Percentiles rank a stretch among this genome's conserved stretches.
phyloP scores from a whole-genome alignment of 2,797 vertebrate species.

The Hydrolagus colliei region DNA sequence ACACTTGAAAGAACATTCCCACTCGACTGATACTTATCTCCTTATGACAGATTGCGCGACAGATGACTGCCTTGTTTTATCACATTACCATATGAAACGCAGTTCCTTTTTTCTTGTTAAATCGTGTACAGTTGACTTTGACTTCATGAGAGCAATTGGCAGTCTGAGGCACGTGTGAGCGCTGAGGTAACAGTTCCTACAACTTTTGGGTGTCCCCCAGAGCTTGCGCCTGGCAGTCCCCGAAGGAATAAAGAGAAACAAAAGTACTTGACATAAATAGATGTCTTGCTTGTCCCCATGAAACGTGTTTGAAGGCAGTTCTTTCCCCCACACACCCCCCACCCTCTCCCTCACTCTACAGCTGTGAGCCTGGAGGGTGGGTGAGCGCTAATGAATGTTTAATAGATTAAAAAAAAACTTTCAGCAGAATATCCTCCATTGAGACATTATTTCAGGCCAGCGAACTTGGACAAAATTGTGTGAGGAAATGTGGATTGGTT shows the following conservation, averaged over 20 bases:
- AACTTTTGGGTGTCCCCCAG: conserved; percentile 53
- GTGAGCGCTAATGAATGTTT: conserved; percentile 65
- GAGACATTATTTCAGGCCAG: conserved; percentile 66
- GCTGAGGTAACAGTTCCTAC: conserved; percentile 53
- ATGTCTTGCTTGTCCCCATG: conserved; percentile 39
- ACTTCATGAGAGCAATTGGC: conserved; percentile 44
- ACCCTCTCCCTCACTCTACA: conserved; percentile 56
- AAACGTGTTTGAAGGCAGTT: conserved; percentile 29
- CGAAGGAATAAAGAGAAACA: conserved; percentile 52
- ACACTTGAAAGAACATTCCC: conserved; percentile 54
- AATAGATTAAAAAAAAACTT: conserved; percentile 59
- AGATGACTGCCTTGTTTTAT: conserved; percentile 63
- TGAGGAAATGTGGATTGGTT: conserved; percentile 58
- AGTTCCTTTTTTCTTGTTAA: conserved; percentile 40
- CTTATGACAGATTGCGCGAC: conserved; percentile 59
- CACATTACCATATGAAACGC: conserved; percentile 72
- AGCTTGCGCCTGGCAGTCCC: conserved; percentile 50
- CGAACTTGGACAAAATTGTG: conserved; percentile 64
- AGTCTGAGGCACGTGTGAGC: conserved; percentile 53
- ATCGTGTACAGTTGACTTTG: conserved; percentile 30
- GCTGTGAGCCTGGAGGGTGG: conserved; percentile 55
- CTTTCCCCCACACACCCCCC: conserved; percentile 62
- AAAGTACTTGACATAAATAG: conserved; percentile 62
- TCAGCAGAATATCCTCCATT: conserved; percentile 55
- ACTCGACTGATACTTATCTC: conserved; percentile 45